Percentiles rank a stretch among this genome's conserved stretches.
Conservation (phyloP, 2,113 vertebrate genomes). For the Pseudopodoces humilis region DNA sequence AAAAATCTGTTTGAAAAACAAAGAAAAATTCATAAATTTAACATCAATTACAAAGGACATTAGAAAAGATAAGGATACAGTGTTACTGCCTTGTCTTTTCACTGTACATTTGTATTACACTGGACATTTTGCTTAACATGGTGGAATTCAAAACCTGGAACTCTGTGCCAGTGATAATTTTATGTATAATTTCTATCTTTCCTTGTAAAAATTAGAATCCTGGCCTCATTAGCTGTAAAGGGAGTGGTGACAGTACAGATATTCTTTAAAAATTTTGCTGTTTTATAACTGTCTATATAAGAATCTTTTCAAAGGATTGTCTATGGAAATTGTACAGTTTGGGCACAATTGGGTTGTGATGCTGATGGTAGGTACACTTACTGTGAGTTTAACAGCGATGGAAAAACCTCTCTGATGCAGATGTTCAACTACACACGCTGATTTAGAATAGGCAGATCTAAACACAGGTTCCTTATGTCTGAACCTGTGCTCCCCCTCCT, state of each 20-base stretch:
- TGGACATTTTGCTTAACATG: not conserved
- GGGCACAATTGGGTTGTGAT: not conserved
- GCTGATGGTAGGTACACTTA: not conserved
- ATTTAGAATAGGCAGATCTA: not conserved
- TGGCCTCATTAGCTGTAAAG: not conserved
- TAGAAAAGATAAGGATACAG: slow-evolving; percentile 1
- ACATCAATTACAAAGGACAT: not conserved
- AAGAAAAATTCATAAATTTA: not conserved
- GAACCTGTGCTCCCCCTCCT: not conserved
- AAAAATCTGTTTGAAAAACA: no score
- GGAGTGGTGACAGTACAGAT: not conserved
- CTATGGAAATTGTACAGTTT: not conserved
- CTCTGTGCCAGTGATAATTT: not conserved
- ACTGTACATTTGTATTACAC: not conserved
- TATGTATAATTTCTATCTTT: not conserved
- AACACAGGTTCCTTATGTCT: not conserved
- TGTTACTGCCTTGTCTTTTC: not conserved
- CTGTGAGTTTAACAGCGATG: rapidly evolving
- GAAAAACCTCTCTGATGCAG: not conserved
- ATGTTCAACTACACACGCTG: not conserved
- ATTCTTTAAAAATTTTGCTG: not conserved
- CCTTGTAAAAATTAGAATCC: not conserved
- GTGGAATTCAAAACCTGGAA: slow-evolving; percentile 39
- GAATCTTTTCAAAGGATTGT: not conserved
- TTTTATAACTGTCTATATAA: not conserved